Base-by-base conservation (phyloP, 2,797 vertebrate genomes). In the Labroides dimidiatus region DNA sequence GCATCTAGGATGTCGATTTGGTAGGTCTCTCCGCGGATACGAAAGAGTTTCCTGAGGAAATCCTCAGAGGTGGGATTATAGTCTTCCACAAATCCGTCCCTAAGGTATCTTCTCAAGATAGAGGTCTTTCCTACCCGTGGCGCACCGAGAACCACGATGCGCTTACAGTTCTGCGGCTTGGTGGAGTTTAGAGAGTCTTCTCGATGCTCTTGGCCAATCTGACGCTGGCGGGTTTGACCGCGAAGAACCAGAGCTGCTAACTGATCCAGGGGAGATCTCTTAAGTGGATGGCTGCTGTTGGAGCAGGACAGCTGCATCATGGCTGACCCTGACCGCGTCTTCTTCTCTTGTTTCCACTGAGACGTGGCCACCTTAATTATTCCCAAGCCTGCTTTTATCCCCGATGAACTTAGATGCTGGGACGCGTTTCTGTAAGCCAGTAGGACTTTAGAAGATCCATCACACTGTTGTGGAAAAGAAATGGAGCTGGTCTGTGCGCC, bases 1-100 rank as follows among this genome's bases (percentile, higher is more conserved):
- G 94, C 93, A 49, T 95, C 94, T 54, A 95, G 87, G 61, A 95
- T 80, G 75, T 95, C 94, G 7, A 95, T 90, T 54, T 94, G 94
- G 65, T 94, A 95, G 0, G 86, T 91, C 15, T 94, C 90, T 19
- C 93, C 93, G 10, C 93, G 91, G 55, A 95, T 94, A 36, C 87
- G 91, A 66, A 93, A 95, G 13, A 94, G 61, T 71, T 94, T 95
- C 15, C 93, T 78, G 20, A 93, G 90, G 72, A 95, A 95, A 58
- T 95, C 94, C 70, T 95, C 94, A 0, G 91, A 82, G 0, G 94
- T 95, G 21, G 93, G 94, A 13, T 82, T 89, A 82, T 95, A 95
- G 11, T 85, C 88, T n/a, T 94, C 94, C 41, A 93, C 87, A 59
- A 94, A 95, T 2, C 89, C 92, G 56, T 95, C 94, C 51, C 87